Evolutionary conservation across 1,140 invertebrate species (phyloP).

Genomic region (Elysia chlorotica): DNA sequence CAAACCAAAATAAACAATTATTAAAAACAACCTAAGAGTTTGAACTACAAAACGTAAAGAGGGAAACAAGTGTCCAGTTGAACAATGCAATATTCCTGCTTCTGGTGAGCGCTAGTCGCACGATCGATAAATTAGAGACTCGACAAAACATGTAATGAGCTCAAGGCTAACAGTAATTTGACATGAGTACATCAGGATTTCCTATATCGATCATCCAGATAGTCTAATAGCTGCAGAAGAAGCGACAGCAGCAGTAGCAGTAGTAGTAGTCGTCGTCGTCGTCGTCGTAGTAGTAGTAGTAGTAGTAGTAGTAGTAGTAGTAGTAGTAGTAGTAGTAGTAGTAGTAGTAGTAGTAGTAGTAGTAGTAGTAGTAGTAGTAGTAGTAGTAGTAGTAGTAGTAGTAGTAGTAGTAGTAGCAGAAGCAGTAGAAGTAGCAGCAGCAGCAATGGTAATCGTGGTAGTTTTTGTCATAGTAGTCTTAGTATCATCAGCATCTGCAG

Average conservation of each 20-base stretch:
- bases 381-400: conserved; percentile 2
- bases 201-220: too few species aligned
- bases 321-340: background rate
- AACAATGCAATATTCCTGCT: too few species aligned
- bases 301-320: conserved; percentile 6
- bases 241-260: conserved; percentile 1
- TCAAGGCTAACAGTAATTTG: too few species aligned
- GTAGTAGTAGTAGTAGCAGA: background rate
- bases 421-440: background rate
- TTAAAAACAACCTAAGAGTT: too few species aligned
- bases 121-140: too few species aligned
- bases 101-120: too few species aligned
- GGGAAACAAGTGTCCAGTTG: too few species aligned
- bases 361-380: conserved; percentile 5
- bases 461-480: background rate
- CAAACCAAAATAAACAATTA: too few species aligned
- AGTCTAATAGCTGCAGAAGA: background rate
- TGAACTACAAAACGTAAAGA: too few species aligned
- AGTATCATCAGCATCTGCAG: background rate
- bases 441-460: background rate
- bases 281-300: conserved; percentile 8
- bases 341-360: background rate
- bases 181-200: too few species aligned
- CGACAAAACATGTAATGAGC: too few species aligned
- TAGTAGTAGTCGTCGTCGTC: conserved; percentile 1